A percentile compares a stretch with the other conserved stretches of the same genome.
Evolutionary conservation across 2,888 invertebrate species (phyloP).

Genomic region (Limnephilus rhombicus): DNA sequence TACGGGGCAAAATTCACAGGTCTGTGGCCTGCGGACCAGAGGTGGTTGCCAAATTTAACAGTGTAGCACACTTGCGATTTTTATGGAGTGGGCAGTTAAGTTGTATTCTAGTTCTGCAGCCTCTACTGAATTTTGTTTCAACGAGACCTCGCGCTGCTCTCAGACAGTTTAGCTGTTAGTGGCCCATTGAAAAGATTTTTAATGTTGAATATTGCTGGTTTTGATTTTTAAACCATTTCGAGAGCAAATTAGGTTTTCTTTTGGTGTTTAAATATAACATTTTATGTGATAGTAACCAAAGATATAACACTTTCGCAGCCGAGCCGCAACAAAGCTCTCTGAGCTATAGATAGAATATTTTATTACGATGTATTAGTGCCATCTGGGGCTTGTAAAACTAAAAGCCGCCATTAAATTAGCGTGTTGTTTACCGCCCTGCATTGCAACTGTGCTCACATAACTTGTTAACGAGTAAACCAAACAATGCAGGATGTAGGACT

Average conservation of each 20-base stretch:
- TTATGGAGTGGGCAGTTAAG: neutral
- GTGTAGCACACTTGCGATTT: neutral
- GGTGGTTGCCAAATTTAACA: neutral
- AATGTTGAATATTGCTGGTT: neutral
- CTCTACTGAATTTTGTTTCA: neutral
- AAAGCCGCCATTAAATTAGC: neutral
- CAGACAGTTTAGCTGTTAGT: neutral
- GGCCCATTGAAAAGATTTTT: too few species aligned
- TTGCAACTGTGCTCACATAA: neutral
- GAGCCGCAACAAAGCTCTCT: neutral
- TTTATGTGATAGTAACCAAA: too few species aligned
- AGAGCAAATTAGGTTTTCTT: too few species aligned
- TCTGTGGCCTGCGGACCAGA: neutral
- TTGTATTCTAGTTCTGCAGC: neutral
- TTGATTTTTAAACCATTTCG: neutral
- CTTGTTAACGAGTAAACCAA: neutral
- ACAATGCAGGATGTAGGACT: neutral
- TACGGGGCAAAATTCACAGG: neutral
- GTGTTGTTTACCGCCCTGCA: too few species aligned
- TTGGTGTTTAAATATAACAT: too few species aligned
- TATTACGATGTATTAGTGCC: neutral
- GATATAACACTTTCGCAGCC: too few species aligned
- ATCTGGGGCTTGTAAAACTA: neutral
- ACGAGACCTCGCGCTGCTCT: neutral
- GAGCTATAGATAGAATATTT: neutral